A percentile compares a stretch with the other conserved stretches of the same genome.
These are phyloP conservation scores for Enteromius argenteus DNA, from an alignment of 2,797 vertebrate genomes.

Conservation along the genomic window DNA sequence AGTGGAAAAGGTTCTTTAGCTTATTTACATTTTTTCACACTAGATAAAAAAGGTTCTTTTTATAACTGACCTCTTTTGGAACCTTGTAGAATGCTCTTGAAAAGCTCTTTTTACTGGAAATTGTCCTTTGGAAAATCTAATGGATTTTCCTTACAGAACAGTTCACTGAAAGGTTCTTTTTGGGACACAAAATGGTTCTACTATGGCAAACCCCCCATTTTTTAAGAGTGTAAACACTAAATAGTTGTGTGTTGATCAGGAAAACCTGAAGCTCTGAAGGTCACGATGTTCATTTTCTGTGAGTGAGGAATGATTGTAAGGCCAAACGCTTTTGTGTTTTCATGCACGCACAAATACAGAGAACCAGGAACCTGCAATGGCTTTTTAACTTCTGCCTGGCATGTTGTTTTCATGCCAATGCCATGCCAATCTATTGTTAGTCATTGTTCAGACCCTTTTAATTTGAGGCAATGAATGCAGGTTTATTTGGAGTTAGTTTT, in stretches of 20 bases:
- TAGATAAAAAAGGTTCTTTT: neutral
- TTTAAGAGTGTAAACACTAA: neutral
- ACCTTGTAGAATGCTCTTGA: neutral
- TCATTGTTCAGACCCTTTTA: neutral
- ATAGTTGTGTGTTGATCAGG: constrained; percentile 9
- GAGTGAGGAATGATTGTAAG: neutral
- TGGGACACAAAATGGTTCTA: neutral
- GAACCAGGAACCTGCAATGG: neutral
- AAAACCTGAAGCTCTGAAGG: neutral
- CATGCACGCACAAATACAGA: neutral
- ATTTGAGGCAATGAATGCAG: neutral
- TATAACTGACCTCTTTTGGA: neutral
- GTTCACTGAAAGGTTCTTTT: neutral
- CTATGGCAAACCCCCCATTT: neutral
- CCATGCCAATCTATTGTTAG: neutral
- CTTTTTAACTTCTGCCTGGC: neutral
- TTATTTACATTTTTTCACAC: neutral
- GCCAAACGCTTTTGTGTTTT: neutral
- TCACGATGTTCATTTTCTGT: neutral
- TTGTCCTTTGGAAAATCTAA: neutral
- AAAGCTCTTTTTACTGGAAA: neutral
- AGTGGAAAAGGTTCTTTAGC: neutral
- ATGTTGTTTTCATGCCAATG: neutral
- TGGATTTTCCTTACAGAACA: neutral
- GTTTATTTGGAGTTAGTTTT: neutral